Percentiles rank a stretch among this genome's conserved stretches.
These are phyloP conservation scores for Nemoura dubitans DNA, from an alignment of 2,888 invertebrate genomes.

Conservation along the genomic window DNA sequence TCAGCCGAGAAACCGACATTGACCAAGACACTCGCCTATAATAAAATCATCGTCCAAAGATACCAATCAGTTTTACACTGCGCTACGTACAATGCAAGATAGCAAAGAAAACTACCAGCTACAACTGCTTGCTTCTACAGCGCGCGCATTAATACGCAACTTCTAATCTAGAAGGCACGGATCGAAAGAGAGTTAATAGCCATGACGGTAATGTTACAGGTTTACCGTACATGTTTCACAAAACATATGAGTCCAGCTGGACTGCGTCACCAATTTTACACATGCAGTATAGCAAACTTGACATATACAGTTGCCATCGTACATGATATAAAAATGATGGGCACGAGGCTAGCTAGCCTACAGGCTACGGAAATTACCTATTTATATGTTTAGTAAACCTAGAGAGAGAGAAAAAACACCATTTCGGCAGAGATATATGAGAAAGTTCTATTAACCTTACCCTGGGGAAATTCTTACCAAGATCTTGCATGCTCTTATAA, in stretches of 20 bases:
- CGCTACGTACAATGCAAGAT: constrained; percentile 37
- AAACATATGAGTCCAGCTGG: constrained; percentile 36
- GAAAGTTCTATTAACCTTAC: background rate
- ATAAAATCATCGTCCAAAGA: background rate
- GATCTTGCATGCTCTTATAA: too few species aligned
- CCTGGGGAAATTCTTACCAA: too few species aligned
- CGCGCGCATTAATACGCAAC: background rate
- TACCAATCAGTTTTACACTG: constrained; percentile 19
- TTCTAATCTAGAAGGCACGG: constrained; percentile 35
- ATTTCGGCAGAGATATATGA: background rate
- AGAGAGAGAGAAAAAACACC: background rate
- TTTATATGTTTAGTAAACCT: background rate
- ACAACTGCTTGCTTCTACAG: constrained; percentile 13
- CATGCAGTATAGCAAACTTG: constrained; percentile 34
- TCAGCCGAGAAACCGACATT: background rate
- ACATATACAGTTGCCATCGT: constrained; percentile 19
- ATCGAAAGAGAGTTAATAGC: constrained; percentile 31
- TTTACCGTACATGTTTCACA: constrained; percentile 13
- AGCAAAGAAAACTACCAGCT: constrained; percentile 26
- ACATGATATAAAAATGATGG: background rate
- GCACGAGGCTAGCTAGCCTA: constrained; percentile 13
- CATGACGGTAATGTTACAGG: too few species aligned
- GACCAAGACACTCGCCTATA: background rate
- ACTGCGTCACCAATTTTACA: constrained; percentile 30
- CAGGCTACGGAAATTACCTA: background rate